These are phyloP conservation scores for Lasioglossum figueresi DNA, from an alignment of 2,888 invertebrate genomes.

Conservation along the genomic window DNA sequence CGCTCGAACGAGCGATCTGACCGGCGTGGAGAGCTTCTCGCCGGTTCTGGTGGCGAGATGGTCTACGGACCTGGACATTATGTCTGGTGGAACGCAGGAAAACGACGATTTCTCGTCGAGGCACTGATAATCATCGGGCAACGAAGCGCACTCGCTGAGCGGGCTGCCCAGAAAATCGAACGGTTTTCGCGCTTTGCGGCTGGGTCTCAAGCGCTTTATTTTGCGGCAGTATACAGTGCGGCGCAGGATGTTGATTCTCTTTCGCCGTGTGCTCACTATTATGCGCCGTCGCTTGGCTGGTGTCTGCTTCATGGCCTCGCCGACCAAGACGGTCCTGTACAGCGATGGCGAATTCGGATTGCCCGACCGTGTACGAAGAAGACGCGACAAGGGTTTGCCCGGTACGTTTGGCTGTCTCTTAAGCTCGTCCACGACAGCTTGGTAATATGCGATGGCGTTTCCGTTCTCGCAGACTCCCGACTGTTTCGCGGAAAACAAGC, in stretches of 20 bases:
- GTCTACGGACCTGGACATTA: slow-evolving; percentile 66
- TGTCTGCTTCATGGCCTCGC: slow-evolving; percentile 60
- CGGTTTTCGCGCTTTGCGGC: slow-evolving; percentile 26
- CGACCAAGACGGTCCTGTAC: slow-evolving; percentile 45
- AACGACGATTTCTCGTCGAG: background rate
- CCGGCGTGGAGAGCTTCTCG: slow-evolving; percentile 34
- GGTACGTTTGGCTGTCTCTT: background rate
- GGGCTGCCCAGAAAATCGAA: slow-evolving; percentile 63
- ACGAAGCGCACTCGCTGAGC: slow-evolving; percentile 61
- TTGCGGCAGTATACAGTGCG: slow-evolving; percentile 67
- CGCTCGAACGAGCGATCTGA: slow-evolving; percentile 56
- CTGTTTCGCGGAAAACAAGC: no score
- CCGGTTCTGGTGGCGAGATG: slow-evolving; percentile 24
- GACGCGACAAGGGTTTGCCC: background rate
- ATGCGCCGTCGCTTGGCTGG: slow-evolving; percentile 69
- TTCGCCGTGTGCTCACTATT: slow-evolving; percentile 66
- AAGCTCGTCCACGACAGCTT: slow-evolving; percentile 44
- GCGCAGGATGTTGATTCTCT: slow-evolving; percentile 73
- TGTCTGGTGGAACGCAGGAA: background rate
- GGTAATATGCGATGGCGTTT: slow-evolving; percentile 12
- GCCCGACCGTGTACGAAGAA: background rate
- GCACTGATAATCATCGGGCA: slow-evolving; percentile 50
- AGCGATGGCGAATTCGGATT: background rate
- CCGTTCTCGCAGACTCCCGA: background rate
- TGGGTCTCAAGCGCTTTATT: slow-evolving; percentile 22